A percentile compares a stretch with the other conserved stretches of the same genome.
These are phyloP conservation scores for Chromobotia macracanthus DNA, from an alignment of 2,797 vertebrate species.

Conservation along the genomic window DNA sequence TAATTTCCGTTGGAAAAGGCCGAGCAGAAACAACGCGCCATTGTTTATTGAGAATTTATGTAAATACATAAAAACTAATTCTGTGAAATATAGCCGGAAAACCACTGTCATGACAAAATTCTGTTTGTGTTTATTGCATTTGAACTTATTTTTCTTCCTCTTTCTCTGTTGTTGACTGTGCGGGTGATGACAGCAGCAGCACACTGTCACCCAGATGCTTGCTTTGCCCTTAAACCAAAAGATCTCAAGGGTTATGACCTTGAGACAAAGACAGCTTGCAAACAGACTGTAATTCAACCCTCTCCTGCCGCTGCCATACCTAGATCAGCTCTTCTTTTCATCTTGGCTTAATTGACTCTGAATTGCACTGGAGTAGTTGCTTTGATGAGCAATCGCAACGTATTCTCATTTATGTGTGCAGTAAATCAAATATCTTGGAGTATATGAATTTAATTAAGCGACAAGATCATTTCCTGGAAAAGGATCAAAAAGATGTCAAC, in stretches of 20 bases:
- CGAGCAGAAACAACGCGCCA: background rate
- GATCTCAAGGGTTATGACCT: constrained; percentile 15
- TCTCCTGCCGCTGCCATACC: background rate
- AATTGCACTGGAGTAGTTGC: background rate
- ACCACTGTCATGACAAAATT: background rate
- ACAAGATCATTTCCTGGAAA: constrained; percentile 6
- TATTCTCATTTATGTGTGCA: constrained; percentile 17
- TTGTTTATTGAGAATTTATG: constrained; percentile 11
- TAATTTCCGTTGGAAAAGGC: background rate
- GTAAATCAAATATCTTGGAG: constrained; percentile 20
- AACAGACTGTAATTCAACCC: constrained; percentile 21
- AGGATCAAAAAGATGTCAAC: constrained; percentile 16
- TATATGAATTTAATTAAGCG: background rate
- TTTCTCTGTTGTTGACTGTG: background rate
- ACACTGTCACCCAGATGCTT: constrained; percentile 23
- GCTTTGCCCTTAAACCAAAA: constrained; percentile 16
- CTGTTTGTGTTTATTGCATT: background rate
- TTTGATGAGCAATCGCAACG: constrained; percentile 13
- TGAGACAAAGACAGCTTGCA: constrained; percentile 20
- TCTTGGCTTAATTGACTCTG: constrained; percentile 1
- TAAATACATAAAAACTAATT: background rate
- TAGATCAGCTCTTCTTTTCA: constrained; percentile 5
- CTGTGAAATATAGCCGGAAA: background rate
- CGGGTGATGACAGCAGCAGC: background rate
- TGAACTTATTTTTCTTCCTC: background rate